These are phyloP conservation scores for Malurus splendens DNA, from an alignment of 2,797 vertebrate genomes.

Conservation along the genomic window DNA sequence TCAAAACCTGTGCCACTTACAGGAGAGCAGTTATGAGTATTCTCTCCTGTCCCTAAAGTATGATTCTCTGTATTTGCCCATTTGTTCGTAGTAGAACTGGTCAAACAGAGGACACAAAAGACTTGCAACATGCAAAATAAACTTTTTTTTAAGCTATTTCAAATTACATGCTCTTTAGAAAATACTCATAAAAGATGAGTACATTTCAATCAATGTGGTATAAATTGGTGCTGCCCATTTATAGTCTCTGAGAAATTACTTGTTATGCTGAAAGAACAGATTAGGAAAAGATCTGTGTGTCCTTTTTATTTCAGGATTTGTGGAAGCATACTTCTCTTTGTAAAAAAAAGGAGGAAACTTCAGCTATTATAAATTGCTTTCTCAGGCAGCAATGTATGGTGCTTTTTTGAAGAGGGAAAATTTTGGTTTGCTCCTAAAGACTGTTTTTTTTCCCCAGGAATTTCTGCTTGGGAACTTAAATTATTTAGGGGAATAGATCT, in stretches of 20 bases:
- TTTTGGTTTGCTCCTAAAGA: neutral
- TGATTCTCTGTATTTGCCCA: neutral
- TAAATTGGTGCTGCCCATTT: neutral
- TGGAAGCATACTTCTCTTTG: neutral
- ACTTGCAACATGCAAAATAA: neutral
- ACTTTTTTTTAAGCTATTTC: neutral
- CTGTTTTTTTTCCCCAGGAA: neutral
- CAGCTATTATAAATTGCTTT: neutral
- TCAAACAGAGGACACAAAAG: neutral
- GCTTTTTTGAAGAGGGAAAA: neutral
- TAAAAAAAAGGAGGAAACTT: neutral
- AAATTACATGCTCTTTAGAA: neutral
- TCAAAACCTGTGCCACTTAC: neutral
- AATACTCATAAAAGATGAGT: neutral
- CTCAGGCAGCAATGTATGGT: neutral
- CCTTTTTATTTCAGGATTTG: neutral
- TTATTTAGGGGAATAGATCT: neutral
- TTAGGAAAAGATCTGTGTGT: neutral
- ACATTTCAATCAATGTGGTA: neutral
- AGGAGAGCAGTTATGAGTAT: neutral
- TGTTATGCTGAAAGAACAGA: neutral
- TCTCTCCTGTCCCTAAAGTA: neutral
- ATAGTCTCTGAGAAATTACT: neutral
- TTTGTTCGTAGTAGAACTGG: neutral
- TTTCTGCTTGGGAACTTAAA: neutral